Evolutionary conservation across 2,888 invertebrate species (phyloP), one percentile per base, ranked within the genome.

Genomic region (Tyria jacobaeae): DNA sequence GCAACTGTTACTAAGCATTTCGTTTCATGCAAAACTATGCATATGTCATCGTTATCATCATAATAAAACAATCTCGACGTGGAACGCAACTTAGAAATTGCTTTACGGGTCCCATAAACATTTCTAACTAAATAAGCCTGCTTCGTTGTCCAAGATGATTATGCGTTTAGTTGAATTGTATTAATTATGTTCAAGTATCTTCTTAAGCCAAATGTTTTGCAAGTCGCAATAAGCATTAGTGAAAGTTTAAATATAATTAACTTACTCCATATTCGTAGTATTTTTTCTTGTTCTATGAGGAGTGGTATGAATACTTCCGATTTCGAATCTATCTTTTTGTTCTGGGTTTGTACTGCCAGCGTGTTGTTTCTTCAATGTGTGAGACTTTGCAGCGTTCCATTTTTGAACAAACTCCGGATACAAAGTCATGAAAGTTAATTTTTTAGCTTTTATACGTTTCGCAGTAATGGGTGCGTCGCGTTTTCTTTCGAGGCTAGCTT

Each of bases 401-500:
- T 41, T 55, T 5, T 34, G 44, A 21, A 55, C 15, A 3, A 55
- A 55, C 21, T 55, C 55, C 14, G 55, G 55, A 55, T 55, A 55
- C 7, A 55, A 21, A 3, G 55, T 55, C 44, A 55, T 41, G 5
- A 55, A 55, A 24, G 55, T 55, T 0, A 55, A 34, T 31, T 12
- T 44, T 17, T 55, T 44, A 4, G 5, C 17, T 10, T 34, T 55
- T 0, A 1, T 17, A n/a, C 31, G n/a, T 15, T 31, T 44, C 1
- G 41, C 31, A 15, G 27, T 31, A 10, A 12, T 17, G 4, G 12
- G 3, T 10, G 10, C n/a, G 1, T 53, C n/a, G 12, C 9, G 7
- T 5, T 27, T 31, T 44, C 3, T 41, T 14, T 14, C 10, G 9
- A 0, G 17, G 9, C 5, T 0, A 3, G 21, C 3, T 44, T 21